A percentile compares a stretch with the other conserved stretches of the same genome.
phyloP scores from a whole-genome alignment of 1,140 invertebrate species.

The Drosophila nannoptera region DNA sequence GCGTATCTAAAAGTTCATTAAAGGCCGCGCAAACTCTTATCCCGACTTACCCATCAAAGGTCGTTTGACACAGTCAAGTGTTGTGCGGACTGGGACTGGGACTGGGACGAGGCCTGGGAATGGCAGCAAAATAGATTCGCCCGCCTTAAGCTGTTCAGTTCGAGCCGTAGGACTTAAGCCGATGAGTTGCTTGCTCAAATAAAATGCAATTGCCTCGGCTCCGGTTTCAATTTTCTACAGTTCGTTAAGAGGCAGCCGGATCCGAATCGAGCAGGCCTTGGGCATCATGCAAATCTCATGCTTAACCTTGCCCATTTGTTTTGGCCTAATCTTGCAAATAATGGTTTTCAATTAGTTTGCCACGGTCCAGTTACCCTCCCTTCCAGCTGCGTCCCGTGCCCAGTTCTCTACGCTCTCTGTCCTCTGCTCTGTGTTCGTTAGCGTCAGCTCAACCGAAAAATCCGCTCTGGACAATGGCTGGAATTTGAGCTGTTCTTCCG shows the following conservation, averaged over 20 bases:
- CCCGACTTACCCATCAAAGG: slow-evolving; percentile 59
- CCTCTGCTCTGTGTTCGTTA: background rate
- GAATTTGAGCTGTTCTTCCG: slow-evolving; percentile 1
- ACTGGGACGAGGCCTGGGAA: background rate
- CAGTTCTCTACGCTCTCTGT: too few species aligned
- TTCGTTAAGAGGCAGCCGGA: slow-evolving; percentile 51
- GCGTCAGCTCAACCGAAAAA: slow-evolving; percentile 35
- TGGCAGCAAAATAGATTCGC: background rate
- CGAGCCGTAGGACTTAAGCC: slow-evolving; percentile 28
- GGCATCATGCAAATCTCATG: slow-evolving; percentile 61
- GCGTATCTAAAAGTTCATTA: slow-evolving; percentile 72
- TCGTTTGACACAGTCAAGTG: slow-evolving; percentile 58
- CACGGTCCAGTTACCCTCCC: slow-evolving; percentile 58
- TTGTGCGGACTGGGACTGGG: slow-evolving; percentile 2
- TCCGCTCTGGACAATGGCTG: slow-evolving; percentile 16
- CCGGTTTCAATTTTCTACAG: slow-evolving; percentile 61
- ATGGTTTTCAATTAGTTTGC: slow-evolving; percentile 71
- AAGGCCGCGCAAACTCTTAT: slow-evolving; percentile 51
- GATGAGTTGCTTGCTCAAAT: slow-evolving; percentile 52
- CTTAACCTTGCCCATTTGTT: slow-evolving; percentile 73
- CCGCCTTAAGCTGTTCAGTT: slow-evolving; percentile 21
- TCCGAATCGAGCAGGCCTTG: slow-evolving; percentile 2
- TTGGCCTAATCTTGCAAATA: slow-evolving; percentile 71
- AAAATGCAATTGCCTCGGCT: slow-evolving; percentile 67
- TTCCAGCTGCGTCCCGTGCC: slow-evolving; percentile 7